Evolutionary conservation across 2,797 vertebrate species (phyloP).

Genomic region (Zalophus californianus): DNA sequence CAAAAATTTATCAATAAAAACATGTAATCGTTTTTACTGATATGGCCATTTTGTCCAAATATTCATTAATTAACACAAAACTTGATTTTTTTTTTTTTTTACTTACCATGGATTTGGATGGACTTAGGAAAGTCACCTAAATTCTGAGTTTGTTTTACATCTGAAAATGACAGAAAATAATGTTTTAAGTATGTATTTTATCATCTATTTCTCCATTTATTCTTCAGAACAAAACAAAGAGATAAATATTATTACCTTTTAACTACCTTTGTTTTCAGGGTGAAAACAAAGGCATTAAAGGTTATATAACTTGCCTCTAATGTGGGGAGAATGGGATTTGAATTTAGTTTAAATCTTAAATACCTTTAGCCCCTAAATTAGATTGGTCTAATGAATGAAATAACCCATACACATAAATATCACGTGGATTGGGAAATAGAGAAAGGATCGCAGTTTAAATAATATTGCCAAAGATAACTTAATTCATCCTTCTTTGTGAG

Average conservation of each 20-base stretch:
- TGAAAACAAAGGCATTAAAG: not conserved
- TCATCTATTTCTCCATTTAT: not conserved
- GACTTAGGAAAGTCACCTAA: not conserved
- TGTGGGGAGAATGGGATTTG: not conserved
- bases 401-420: not conserved
- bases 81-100: not conserved
- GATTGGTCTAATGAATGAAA: not conserved
- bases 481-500: not conserved
- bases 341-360: slow-evolving; percentile 25
- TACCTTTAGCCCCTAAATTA: not conserved
- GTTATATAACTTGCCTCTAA: not conserved
- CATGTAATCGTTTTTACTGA: not conserved
- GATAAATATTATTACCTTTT: not conserved
- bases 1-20: slow-evolving; percentile 11
- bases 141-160: not conserved
- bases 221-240: slow-evolving; percentile 14
- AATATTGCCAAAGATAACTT: not conserved
- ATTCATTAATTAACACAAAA: not conserved
- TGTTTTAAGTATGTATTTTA: not conserved
- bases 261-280: not conserved
- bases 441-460: not conserved
- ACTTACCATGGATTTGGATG: not conserved
- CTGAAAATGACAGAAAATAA: not conserved
- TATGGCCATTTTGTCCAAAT: not conserved
- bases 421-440: not conserved